These are phyloP conservation scores for Dynastes grantii DNA, from an alignment of 2,888 invertebrate species.

Conservation along the genomic window DNA sequence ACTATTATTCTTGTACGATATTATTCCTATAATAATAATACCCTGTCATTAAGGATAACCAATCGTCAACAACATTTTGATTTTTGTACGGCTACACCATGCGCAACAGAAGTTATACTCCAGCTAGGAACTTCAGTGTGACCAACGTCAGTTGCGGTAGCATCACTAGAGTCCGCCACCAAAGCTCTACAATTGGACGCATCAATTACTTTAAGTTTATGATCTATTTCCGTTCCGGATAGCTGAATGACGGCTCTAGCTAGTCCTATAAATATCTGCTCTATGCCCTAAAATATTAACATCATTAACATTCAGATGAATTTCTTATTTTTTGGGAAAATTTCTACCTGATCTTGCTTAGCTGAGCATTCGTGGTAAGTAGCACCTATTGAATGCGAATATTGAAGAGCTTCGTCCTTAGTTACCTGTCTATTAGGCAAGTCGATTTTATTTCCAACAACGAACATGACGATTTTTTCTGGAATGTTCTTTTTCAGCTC, in stretches of 20 bases:
- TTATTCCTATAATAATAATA: background rate
- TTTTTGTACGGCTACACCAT: slow-evolving; percentile 66
- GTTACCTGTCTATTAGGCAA: slow-evolving; percentile 77
- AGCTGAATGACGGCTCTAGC: slow-evolving; percentile 76
- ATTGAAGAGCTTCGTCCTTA: slow-evolving; percentile 81
- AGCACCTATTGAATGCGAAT: slow-evolving; percentile 87
- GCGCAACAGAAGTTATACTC: slow-evolving; percentile 79
- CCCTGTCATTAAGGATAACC: background rate
- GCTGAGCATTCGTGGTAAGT: slow-evolving; percentile 90
- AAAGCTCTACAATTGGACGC: slow-evolving; percentile 58
- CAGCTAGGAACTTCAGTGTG: slow-evolving; percentile 78
- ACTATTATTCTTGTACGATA: background rate
- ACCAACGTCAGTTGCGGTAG: slow-evolving; percentile 76
- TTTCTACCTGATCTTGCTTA: slow-evolving; percentile 77
- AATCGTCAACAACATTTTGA: slow-evolving; percentile 44
- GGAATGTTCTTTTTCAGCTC: slow-evolving; percentile 86
- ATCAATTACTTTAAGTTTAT: slow-evolving; percentile 64
- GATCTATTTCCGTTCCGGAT: slow-evolving; percentile 62
- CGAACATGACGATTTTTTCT: slow-evolving; percentile 83
- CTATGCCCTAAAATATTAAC: slow-evolving; percentile 76
- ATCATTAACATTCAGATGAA: too few species aligned
- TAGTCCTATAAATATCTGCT: slow-evolving; percentile 80
- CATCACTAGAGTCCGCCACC: slow-evolving; percentile 71
- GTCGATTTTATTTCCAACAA: slow-evolving; percentile 92
- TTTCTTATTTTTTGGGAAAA: background rate